phyloP scores from a whole-genome alignment of 2,113 vertebrate genomes.

The Pelobates fuscus region DNA sequence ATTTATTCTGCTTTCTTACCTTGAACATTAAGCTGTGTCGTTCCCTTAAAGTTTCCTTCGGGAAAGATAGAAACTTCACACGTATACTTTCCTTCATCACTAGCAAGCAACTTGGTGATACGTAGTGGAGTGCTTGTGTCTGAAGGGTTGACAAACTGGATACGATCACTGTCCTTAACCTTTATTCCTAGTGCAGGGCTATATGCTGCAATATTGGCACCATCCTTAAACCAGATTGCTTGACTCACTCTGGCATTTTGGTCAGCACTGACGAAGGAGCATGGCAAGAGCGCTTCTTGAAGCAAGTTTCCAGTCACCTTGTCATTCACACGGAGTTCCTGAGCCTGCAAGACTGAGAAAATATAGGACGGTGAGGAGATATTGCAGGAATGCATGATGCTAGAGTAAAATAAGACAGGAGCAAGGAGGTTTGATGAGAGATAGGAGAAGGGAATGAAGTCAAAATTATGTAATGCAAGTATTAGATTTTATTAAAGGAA shows the following conservation, averaged over 20 bases:
- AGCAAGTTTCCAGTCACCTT: slow-evolving; percentile 75
- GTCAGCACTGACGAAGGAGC: slow-evolving; percentile 65
- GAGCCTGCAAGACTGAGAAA: slow-evolving; percentile 55
- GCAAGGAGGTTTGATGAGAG: no score
- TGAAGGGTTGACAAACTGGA: slow-evolving; percentile 57
- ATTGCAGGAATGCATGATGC: no score
- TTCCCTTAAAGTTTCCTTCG: slow-evolving; percentile 74
- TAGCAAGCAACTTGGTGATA: slow-evolving; percentile 66
- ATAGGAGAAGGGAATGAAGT: no score
- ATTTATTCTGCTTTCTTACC: no score
- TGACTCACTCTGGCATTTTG: slow-evolving; percentile 62
- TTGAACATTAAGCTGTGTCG: slow-evolving; percentile 71
- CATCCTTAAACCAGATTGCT: slow-evolving; percentile 72
- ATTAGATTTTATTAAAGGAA: no score
- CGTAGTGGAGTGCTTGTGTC: slow-evolving; percentile 70
- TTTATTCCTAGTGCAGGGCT: slow-evolving; percentile 68
- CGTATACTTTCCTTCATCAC: slow-evolving; percentile 78
- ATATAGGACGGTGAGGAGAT: background rate
- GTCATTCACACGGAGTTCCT: slow-evolving; percentile 68
- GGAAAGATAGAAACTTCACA: slow-evolving; percentile 87
- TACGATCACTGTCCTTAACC: slow-evolving; percentile 56
- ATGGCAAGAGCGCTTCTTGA: slow-evolving; percentile 70
- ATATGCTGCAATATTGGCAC: slow-evolving; percentile 75
- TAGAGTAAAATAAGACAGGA: no score
- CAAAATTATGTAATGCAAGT: no score